Conservation (phyloP, 1,140 invertebrate genomes). For the Ericerus pela region DNA sequence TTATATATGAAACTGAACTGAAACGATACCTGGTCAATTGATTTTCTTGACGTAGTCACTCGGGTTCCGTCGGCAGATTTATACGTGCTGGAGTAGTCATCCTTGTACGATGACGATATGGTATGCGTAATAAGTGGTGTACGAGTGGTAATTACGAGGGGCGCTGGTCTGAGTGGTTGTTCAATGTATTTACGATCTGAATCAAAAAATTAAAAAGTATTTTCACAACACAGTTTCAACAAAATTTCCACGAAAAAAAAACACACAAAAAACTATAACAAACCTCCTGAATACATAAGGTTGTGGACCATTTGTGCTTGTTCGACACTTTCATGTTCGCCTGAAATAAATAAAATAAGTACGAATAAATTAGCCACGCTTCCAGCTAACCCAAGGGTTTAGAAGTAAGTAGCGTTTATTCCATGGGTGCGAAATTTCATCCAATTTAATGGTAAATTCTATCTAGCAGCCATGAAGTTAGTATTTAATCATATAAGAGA, state of each 20-base stretch:
- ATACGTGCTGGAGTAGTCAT: background rate
- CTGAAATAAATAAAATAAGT: slow-evolving; percentile 34
- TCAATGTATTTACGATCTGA: slow-evolving; percentile 66
- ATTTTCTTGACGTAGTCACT: background rate
- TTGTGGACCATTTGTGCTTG: slow-evolving; percentile 67
- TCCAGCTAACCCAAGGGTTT: too few relatives aligned
- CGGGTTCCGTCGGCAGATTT: slow-evolving; percentile 1
- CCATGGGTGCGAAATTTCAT: too few relatives aligned
- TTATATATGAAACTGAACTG: background rate
- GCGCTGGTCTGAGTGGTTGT: slow-evolving; percentile 58
- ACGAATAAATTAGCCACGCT: too few relatives aligned
- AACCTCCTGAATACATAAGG: slow-evolving; percentile 70
- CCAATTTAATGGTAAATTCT: too few relatives aligned
- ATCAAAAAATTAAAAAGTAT: slow-evolving; percentile 18
- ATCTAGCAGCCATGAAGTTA: too few relatives aligned
- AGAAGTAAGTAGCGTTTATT: too few relatives aligned
- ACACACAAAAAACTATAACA: background rate
- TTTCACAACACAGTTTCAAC: too few relatives aligned
- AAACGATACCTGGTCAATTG: too few relatives aligned
- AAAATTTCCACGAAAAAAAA: slow-evolving; percentile 12
- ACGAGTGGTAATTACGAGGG: slow-evolving; percentile 48
- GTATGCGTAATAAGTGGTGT: slow-evolving; percentile 29
- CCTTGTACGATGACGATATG: background rate
- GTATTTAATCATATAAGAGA: too few relatives aligned
- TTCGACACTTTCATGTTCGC: slow-evolving; percentile 56